phyloP scores from a whole-genome alignment of 2,888 invertebrate genomes.

The Phytoseiulus persimilis region DNA sequence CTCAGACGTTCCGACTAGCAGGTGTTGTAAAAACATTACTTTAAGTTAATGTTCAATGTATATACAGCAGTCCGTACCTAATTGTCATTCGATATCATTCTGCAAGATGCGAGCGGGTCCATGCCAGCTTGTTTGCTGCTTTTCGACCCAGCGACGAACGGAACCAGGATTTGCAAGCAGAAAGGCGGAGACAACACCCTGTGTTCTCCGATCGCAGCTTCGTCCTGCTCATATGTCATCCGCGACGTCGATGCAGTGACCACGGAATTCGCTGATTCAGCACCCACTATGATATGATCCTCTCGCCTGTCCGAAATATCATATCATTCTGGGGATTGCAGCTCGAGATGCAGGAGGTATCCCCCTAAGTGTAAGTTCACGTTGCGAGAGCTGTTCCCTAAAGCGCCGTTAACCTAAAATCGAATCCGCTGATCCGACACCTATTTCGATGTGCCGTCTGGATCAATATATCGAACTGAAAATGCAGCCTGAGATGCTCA shows the following conservation, averaged over 20 bases:
- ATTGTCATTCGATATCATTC: neutral
- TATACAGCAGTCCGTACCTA: slow-evolving; percentile 5
- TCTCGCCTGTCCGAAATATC: neutral
- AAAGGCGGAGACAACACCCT: neutral
- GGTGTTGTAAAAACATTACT: neutral
- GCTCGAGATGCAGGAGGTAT: too few relatives aligned
- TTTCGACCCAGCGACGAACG: neutral
- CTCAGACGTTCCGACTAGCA: neutral
- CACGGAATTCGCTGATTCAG: neutral
- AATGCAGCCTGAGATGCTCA: too few relatives aligned
- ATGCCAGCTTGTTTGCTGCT: neutral
- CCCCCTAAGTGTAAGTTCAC: too few relatives aligned
- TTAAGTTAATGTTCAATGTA: neutral
- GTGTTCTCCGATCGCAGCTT: neutral
- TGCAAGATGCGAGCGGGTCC: neutral
- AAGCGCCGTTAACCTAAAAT: too few relatives aligned
- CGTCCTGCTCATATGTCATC: neutral
- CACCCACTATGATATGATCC: neutral
- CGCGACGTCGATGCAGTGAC: neutral
- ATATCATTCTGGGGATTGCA: neutral
- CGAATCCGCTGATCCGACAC: too few relatives aligned
- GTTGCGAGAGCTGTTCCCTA: too few relatives aligned
- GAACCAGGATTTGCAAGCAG: neutral
- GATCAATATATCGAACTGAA: too few relatives aligned
- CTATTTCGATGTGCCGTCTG: too few relatives aligned